These are phyloP conservation scores for Decapterus maruadsi DNA, from an alignment of 2,797 vertebrate species.

Conservation along the genomic window DNA sequence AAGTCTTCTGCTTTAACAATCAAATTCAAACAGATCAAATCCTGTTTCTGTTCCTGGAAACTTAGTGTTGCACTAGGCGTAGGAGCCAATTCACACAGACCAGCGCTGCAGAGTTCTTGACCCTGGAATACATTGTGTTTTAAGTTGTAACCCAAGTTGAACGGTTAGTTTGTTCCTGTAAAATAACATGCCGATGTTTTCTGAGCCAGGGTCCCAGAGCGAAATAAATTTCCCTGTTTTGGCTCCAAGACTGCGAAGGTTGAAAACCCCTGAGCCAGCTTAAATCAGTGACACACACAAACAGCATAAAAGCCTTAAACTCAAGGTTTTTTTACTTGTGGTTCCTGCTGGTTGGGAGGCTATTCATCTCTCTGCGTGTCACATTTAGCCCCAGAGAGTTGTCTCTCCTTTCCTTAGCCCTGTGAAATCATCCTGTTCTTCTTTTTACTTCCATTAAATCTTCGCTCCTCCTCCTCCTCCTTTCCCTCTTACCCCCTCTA, in stretches of 20 bases:
- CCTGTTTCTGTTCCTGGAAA: background rate
- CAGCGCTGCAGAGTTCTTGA: background rate
- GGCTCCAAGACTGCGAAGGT: constrained; percentile 42
- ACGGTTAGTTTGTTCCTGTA: constrained; percentile 22
- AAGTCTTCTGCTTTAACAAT: background rate
- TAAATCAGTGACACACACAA: constrained; percentile 47
- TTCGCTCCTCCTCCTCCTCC: background rate
- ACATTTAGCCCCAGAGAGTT: constrained; percentile 56
- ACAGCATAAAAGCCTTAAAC: constrained; percentile 33
- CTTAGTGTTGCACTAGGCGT: background rate
- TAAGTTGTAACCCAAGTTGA: constrained; percentile 17
- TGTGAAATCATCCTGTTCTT: constrained; percentile 61
- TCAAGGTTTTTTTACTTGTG: constrained; percentile 58
- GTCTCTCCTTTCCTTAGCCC: constrained; percentile 44
- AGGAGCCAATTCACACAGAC: background rate
- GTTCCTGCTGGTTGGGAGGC: constrained; percentile 36
- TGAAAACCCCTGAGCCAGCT: constrained; percentile 52
- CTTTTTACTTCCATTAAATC: constrained; percentile 57
- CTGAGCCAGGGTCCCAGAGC: constrained; percentile 27
- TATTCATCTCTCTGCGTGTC: constrained; percentile 48
- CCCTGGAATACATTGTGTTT: constrained; percentile 10
- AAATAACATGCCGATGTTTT: constrained; percentile 29
- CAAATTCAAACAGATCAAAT: too few species aligned
- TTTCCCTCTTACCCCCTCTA: background rate
- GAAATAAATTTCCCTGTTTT: constrained; percentile 51